Conservation (phyloP, 2,888 invertebrate species). For the Mythimna ferrago region DNA sequence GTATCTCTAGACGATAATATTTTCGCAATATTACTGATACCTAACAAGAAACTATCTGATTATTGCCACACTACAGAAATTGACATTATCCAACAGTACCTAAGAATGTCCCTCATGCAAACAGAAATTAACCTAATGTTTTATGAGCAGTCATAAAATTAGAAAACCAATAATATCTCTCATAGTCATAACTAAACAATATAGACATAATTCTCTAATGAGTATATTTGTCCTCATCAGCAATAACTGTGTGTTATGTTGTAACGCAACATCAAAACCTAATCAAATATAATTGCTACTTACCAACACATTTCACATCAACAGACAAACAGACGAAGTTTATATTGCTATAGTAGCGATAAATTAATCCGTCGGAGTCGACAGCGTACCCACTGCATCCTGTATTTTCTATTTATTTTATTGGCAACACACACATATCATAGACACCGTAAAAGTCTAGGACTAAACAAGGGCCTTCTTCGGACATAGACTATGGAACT, state of each 20-base stretch:
- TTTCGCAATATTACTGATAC: not conserved
- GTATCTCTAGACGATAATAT: not conserved
- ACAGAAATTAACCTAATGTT: not conserved
- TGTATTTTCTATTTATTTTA: slow-evolving; percentile 51
- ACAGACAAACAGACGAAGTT: slow-evolving; percentile 24
- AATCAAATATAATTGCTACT: slow-evolving; percentile 13
- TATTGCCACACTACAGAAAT: not conserved
- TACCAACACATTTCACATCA: slow-evolving; percentile 2
- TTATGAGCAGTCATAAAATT: slow-evolving; percentile 8
- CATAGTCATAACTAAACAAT: not conserved
- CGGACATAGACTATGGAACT: slow-evolving; percentile 1
- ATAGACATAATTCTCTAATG: not conserved
- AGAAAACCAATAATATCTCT: not conserved
- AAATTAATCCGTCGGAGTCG: slow-evolving; percentile 47
- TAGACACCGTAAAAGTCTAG: slow-evolving; percentile 44
- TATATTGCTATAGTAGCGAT: slow-evolving; percentile 17
- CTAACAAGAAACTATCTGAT: not conserved
- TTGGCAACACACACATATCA: slow-evolving; percentile 41
- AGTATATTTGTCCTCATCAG: not conserved
- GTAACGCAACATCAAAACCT: not conserved
- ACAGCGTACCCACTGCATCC: slow-evolving; percentile 41
- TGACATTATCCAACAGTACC: too few species aligned
- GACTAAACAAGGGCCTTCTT: slow-evolving; percentile 11
- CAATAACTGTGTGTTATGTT: not conserved
- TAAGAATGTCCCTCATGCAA: not conserved